A percentile compares a stretch with the other conserved stretches of the same genome.
These are phyloP conservation scores for Verasper variegatus DNA, from an alignment of 2,113 vertebrate genomes.

Conservation along the genomic window DNA sequence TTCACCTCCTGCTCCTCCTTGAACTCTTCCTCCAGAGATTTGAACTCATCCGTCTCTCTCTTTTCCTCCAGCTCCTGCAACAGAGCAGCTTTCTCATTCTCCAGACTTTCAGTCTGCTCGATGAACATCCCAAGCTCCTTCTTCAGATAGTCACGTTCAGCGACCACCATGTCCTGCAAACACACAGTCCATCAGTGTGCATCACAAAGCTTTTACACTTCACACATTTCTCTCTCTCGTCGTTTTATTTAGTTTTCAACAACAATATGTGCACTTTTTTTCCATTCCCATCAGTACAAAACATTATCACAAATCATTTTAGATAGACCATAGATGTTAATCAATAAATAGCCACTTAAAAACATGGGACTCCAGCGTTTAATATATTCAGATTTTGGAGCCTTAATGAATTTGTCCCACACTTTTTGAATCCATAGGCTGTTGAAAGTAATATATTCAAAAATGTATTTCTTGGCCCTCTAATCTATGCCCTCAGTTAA, in stretches of 20 bases:
- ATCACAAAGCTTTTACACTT: neutral
- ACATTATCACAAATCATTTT: too few relatives aligned
- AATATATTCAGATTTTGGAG: too few relatives aligned
- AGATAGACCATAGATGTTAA: too few relatives aligned
- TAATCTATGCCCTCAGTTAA: too few relatives aligned
- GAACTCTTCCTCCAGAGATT: slow-evolving; percentile 85
- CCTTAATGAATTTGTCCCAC: too few relatives aligned
- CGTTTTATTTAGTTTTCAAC: neutral
- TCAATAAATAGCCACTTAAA: too few relatives aligned
- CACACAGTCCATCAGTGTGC: neutral
- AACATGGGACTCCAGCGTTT: too few relatives aligned
- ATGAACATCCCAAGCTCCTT: slow-evolving; percentile 78
- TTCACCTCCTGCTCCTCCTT: slow-evolving; percentile 88
- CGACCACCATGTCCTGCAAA: slow-evolving; percentile 79
- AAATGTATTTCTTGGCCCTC: too few relatives aligned
- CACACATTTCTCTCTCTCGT: neutral
- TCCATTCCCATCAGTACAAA: too few relatives aligned
- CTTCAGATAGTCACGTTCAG: slow-evolving; percentile 79
- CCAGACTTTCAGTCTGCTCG: slow-evolving; percentile 80
- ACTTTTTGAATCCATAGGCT: too few relatives aligned
- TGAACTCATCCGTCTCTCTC: slow-evolving; percentile 87
- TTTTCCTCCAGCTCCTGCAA: slow-evolving; percentile 85
- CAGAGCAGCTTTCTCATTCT: slow-evolving; percentile 81
- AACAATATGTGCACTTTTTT: too few relatives aligned
- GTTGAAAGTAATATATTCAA: too few relatives aligned